phyloP scores from a whole-genome alignment of 2,797 vertebrate species.

The Dendrocincla tyrannina region DNA sequence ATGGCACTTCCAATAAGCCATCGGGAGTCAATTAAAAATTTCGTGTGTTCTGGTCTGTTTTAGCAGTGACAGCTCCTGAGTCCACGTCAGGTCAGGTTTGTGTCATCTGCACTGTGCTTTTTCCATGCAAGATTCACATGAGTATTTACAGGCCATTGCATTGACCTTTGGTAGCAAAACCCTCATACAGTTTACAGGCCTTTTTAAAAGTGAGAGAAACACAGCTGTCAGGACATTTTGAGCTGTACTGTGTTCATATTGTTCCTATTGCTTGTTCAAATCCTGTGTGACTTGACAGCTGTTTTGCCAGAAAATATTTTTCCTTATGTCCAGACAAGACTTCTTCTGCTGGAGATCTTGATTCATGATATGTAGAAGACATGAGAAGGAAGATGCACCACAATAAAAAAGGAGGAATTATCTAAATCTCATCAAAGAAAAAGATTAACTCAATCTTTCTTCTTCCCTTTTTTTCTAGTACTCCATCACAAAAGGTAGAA shows the following conservation, averaged over 20 bases:
- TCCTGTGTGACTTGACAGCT: neutral
- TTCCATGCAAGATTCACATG: neutral
- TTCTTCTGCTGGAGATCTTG: neutral
- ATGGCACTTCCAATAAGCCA: neutral
- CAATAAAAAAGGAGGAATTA: neutral
- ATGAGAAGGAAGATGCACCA: neutral
- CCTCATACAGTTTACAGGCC: neutral
- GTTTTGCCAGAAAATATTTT: neutral
- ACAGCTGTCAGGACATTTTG: neutral
- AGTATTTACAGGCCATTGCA: neutral
- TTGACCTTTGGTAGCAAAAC: neutral
- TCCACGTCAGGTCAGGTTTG: neutral
- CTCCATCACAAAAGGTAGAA: neutral
- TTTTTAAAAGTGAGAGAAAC: neutral
- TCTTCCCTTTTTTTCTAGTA: neutral
- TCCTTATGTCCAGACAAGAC: neutral
- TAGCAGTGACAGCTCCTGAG: neutral
- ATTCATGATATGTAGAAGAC: neutral
- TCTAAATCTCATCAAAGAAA: neutral
- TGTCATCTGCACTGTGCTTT: neutral
- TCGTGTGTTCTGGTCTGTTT: neutral
- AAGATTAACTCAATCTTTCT: neutral
- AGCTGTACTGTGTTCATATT: neutral
- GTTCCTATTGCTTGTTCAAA: neutral
- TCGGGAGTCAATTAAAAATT: conserved; percentile 30